Conservation (phyloP, 2,888 invertebrate species). For the Platerodrilus igneus region DNA sequence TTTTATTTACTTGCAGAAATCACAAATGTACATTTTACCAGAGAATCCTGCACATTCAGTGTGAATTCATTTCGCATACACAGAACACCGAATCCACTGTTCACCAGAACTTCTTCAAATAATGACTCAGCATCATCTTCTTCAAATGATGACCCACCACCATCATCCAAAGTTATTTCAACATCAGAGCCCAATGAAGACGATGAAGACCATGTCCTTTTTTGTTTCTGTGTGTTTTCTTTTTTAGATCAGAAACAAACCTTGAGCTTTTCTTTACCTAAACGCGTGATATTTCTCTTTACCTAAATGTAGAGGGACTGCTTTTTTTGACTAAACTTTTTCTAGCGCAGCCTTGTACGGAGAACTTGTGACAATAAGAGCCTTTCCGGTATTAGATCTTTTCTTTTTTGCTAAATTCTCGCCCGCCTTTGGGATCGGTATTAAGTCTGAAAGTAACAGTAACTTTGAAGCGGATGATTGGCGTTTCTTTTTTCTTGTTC, state of each 20-base stretch:
- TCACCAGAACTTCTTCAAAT: constrained; percentile 1
- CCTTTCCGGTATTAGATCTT: constrained; percentile 9
- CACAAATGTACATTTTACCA: background rate
- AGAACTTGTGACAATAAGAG: constrained; percentile 12
- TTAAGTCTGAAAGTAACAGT: constrained; percentile 5
- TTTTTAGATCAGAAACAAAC: background rate
- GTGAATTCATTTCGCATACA: constrained; percentile 1
- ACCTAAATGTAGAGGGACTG: background rate
- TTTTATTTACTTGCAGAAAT: too few species aligned
- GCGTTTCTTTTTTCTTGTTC: constrained; percentile 4
- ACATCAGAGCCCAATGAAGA: constrained; percentile 3
- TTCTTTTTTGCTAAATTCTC: constrained; percentile 10
- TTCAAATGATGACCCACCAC: constrained; percentile 5
- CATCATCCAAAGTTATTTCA: constrained; percentile 7
- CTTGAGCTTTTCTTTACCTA: background rate
- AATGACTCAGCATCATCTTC: constrained; percentile 6
- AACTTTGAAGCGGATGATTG: constrained; percentile 3
- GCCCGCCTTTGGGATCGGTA: constrained; percentile 5
- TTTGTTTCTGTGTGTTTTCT: constrained; percentile 2
- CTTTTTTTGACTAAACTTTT: constrained; percentile 5
- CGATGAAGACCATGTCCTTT: background rate
- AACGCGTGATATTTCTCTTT: too few species aligned
- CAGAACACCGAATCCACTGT: constrained; percentile 4
- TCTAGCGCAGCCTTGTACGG: too few species aligned
- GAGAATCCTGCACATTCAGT: background rate